Base-by-base conservation (phyloP, 2,113 vertebrate species). In the Ophthalmolycus amberensis region DNA sequence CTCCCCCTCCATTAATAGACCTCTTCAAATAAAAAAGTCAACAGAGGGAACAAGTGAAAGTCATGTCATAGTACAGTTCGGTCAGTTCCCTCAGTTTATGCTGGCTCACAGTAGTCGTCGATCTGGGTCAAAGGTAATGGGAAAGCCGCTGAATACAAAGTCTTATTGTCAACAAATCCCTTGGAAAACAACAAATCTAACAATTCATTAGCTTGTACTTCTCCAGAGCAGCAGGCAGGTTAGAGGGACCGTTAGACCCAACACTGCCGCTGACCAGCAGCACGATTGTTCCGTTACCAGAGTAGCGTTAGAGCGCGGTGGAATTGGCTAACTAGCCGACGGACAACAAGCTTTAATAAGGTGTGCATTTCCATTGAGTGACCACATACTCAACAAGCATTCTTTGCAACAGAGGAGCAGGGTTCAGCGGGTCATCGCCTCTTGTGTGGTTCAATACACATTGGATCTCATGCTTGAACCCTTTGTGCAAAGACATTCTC, bases 81-180 rank as follows among this genome's bases (percentile, higher is more conserved):
- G 56, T 34, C 44, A 40, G 62, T 69, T 75, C 72, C 22, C 38
- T 50, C 22, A 1, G 71, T 52, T 32, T 66, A 27, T 42, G 60
- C 66, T 60, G 54, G 6, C 46, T 82, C 64, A 38, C 22, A 20
- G 25, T 1, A 0, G 7, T 6, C 58, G 29, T n/a, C 20, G 5
- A 38, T 72, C 62, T 75, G 68, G 75, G 73, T 66, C 5, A 89
- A 44, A 78, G 71, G 65, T 63, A 64, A 42, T 16, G 50, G 77
- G 75, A 75, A 42, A 40, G 25, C 63, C 77, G 37, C 44, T 9
- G 46, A 42, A 5, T 7, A 10, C 15, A 1, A 50, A 14, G 56
- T 27, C 32, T 44, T 15, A 16, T 32, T n/a, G 9, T 9, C 48
- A 46, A 16, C 0, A 59, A n/a, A 75, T 48, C 46, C 46, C 46